phyloP scores from a whole-genome alignment of 2,888 invertebrate genomes.

The Zele albiditarsus region DNA sequence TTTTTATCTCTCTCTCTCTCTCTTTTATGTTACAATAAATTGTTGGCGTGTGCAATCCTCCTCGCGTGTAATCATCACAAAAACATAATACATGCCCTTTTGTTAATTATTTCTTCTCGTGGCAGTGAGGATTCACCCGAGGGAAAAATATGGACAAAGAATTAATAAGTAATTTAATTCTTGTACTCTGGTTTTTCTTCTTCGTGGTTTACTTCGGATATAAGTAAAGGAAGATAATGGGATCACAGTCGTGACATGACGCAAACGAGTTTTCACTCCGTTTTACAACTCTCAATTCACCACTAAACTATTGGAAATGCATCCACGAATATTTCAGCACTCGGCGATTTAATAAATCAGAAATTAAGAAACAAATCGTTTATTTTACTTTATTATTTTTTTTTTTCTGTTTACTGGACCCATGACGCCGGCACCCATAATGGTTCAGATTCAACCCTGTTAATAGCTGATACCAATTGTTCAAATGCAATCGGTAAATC shows the following conservation, averaged over 20 bases:
- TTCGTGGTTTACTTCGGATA: not conserved
- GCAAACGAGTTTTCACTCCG: not conserved
- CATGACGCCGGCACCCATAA: constrained; percentile 97
- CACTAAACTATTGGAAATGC: not conserved
- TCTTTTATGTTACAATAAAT: not conserved
- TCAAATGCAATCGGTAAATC: constrained; percentile 90
- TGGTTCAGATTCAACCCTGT: constrained; percentile 92
- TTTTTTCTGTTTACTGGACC: constrained; percentile 81
- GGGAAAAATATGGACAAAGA: constrained; percentile 26
- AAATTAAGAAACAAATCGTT: not conserved
- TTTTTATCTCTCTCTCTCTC: constrained; percentile 4
- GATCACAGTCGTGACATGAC: not conserved
- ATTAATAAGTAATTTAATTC: not conserved
- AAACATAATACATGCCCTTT: constrained; percentile 28
- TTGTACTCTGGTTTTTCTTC: not conserved
- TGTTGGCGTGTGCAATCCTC: not conserved
- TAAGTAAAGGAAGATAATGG: not conserved
- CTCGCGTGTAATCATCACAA: constrained; percentile 38
- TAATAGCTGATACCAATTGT: constrained; percentile 86
- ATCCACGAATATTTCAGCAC: not conserved
- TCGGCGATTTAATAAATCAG: not conserved
- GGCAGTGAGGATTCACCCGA: constrained; percentile 49
- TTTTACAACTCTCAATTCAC: not conserved
- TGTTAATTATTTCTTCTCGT: constrained; percentile 28
- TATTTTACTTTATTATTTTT: not conserved